phyloP scores from a whole-genome alignment of 2,797 vertebrate genomes.

The Anisognathus igniventris region DNA sequence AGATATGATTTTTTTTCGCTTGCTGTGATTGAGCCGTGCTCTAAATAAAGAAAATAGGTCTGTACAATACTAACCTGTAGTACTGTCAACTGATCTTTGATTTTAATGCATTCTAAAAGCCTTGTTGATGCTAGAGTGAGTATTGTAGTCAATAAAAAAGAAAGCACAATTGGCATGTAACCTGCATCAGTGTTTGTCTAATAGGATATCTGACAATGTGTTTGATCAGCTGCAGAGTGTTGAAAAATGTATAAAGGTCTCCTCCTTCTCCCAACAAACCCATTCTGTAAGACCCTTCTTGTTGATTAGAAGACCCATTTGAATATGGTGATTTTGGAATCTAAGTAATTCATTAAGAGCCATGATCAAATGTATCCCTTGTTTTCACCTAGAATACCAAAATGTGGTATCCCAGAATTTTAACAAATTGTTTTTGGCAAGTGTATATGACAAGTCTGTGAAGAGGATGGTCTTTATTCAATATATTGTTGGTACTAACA shows the following conservation, averaged over 20 bases:
- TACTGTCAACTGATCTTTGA: neutral
- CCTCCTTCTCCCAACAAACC: neutral
- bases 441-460: neutral
- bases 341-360: neutral
- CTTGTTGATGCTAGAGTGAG: neutral
- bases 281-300: neutral
- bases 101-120: neutral
- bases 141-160: neutral
- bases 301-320: neutral
- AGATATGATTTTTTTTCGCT: fast-evolving
- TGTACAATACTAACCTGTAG: neutral
- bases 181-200: neutral
- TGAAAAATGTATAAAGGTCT: neutral
- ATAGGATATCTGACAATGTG: neutral
- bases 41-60: neutral
- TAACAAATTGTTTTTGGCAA: neutral
- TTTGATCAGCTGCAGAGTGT: neutral
- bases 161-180: neutral
- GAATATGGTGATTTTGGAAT: neutral
- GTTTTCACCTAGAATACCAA: neutral
- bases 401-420: neutral
- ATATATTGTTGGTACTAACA: neutral
- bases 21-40: neutral
- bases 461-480: neutral
- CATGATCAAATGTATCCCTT: neutral